Evolutionary conservation across 2,888 invertebrate species (phyloP).

Genomic region (Leptinotarsa peninsularis): DNA sequence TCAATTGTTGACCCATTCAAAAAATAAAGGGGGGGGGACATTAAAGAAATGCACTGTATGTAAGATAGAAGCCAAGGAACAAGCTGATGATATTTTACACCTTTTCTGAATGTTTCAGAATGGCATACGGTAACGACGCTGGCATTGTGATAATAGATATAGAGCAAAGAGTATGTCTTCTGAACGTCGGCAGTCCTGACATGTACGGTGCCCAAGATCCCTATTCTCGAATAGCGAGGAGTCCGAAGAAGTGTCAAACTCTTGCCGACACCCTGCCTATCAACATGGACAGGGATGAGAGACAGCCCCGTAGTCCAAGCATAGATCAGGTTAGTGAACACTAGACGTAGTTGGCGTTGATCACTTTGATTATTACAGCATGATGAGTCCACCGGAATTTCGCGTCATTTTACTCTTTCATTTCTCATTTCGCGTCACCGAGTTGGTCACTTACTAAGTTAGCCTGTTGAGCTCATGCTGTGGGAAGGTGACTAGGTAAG

Average conservation of each 20-base stretch:
- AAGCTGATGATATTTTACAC: neutral
- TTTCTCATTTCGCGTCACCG: conserved; percentile 38
- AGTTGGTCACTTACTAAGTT: conserved; percentile 36
- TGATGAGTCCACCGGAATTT: conserved; percentile 35
- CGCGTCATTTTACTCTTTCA: conserved; percentile 32
- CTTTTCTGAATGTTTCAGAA: conserved; percentile 69
- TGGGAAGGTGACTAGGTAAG: conserved; percentile 27
- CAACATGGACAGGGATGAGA: conserved; percentile 59
- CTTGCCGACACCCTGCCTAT: conserved; percentile 66
- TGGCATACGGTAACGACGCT: conserved; percentile 97
- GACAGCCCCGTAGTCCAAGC: conserved; percentile 84
- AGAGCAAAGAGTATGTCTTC: conserved; percentile 88
- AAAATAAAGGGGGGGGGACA: too few species aligned
- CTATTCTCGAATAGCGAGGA: conserved; percentile 75
- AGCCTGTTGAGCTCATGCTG: conserved; percentile 27
- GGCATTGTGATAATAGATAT: conserved; percentile 96
- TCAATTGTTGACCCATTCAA: too few species aligned
- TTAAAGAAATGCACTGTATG: too few species aligned
- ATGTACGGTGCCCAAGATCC: conserved; percentile 91
- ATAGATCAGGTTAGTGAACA: conserved; percentile 84
- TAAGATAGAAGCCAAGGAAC: too few species aligned
- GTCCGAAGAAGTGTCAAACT: conserved; percentile 64
- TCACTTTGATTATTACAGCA: conserved; percentile 31
- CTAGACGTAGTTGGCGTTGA: neutral
- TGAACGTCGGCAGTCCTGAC: conserved; percentile 90